Evolutionary conservation across 2,888 invertebrate genomes (phyloP), one percentile per base, ranked within the genome.

Genomic region (Melangyna quadrimaculata): DNA sequence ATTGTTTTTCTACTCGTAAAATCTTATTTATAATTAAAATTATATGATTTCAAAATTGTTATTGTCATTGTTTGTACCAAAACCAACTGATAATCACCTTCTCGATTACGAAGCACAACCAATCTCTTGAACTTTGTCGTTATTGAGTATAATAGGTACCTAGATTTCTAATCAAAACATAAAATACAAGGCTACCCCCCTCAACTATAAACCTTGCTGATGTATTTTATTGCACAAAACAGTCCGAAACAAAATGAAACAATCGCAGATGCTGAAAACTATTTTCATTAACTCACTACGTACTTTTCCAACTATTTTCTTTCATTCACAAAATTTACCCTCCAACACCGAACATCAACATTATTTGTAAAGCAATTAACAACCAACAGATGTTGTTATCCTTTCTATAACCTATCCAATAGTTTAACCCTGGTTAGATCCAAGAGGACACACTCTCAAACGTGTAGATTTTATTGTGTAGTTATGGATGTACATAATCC

Each of bases 361-460:
- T 55, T 57, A 63, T 57, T 72, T 72, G 55, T 29, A 8, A 45
- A 67, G 35, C 72, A 78, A 82, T 82, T 69, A 72, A 71, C 65
- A 61, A 72, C 14, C 27, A 67, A 72, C 81, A 82, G 81, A 77
- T 82, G 81, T 53, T 81, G 81, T 65, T 81, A 14, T 48, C 35
- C 32, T 17, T 65, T 45, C 45, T 17, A 19, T 24, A n/a, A n/a
- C 43, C 57, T 55, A 9, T 29, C 29, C 55, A 17, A 73, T 40
- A 79, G 65, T 72, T 78, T 57, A 29, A 29, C 27, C 45, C 32
- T n/a, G n/a, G n/a, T n/a, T n/a, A n/a, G n/a, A n/a, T n/a, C n/a
- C n/a, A n/a, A 48, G 1, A 48, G 7, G 37, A 59, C 12, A 63
- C 51, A 17, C 55, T 63, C 35, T 63, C 35, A 17, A 65, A 65